A percentile compares a stretch with the other conserved stretches of the same genome.
phyloP scores from a whole-genome alignment of 2,113 vertebrate species.

The Rhegmatorhina hoffmannsi region DNA sequence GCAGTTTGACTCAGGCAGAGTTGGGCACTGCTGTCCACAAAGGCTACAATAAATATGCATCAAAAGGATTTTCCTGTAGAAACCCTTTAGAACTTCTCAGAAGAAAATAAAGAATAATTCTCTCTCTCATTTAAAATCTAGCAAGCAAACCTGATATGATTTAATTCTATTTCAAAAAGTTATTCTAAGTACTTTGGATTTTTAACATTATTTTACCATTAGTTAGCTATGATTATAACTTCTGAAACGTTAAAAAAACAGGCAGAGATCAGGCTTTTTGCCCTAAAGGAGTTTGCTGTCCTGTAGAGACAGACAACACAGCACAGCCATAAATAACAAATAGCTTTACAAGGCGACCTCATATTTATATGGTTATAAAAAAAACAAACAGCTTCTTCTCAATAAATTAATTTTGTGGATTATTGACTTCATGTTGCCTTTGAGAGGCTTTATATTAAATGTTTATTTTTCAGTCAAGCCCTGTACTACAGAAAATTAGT shows the following conservation, averaged over 20 bases:
- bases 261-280: neutral
- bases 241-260: constrained; percentile 2
- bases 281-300: neutral
- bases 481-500: neutral
- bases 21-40: neutral
- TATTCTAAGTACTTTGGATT: neutral
- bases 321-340: constrained; percentile 1
- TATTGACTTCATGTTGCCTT: constrained; percentile 2
- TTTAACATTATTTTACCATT: neutral
- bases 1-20: neutral
- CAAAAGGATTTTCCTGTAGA: neutral
- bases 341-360: neutral
- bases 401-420: constrained; percentile 25
- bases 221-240: neutral
- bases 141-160: neutral
- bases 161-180: neutral
- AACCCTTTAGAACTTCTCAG: neutral
- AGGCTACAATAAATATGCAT: neutral
- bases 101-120: neutral
- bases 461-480: neutral
- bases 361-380: neutral
- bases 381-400: neutral
- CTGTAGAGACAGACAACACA: neutral
- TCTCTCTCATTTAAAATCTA: neutral
- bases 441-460: neutral